A percentile compares a stretch with the other conserved stretches of the same genome.
Evolutionary conservation across 2,797 vertebrate species (phyloP).

Genomic region (Tangara arthus): DNA sequence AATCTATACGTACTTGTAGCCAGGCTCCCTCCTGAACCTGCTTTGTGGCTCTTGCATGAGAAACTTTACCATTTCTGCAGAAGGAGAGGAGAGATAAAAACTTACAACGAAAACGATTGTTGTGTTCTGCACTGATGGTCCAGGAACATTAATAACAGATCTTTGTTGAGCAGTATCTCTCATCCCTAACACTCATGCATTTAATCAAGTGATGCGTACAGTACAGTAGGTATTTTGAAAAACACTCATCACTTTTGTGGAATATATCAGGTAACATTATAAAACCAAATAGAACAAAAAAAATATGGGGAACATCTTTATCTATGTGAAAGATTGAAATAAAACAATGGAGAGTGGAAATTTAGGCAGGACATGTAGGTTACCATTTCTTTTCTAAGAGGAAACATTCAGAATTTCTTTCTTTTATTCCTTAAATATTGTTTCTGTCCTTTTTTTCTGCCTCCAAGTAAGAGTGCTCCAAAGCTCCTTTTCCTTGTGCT

Average conservation of each 20-base stretch:
- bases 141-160: conserved; percentile 40
- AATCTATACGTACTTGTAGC: conserved; percentile 35
- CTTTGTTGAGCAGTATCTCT: neutral
- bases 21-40: conserved; percentile 44
- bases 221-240: neutral
- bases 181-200: neutral
- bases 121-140: conserved; percentile 10
- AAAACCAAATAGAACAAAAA: neutral
- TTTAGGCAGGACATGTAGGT: neutral
- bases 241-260: neutral
- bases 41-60: conserved; percentile 31
- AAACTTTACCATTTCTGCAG: neutral
- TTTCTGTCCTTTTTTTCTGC: neutral
- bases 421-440: neutral
- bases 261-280: neutral
- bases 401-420: neutral
- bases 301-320: neutral
- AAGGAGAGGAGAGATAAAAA: conserved; percentile 31
- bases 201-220: conserved; percentile 1
- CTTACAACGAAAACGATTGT: conserved; percentile 14
- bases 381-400: neutral
- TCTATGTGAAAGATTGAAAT: neutral
- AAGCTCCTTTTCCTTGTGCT: neutral
- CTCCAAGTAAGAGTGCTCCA: neutral
- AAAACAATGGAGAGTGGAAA: neutral